Conservation (phyloP, 23 tunicate genomes). For the Trididemnum miniatum region DNA sequence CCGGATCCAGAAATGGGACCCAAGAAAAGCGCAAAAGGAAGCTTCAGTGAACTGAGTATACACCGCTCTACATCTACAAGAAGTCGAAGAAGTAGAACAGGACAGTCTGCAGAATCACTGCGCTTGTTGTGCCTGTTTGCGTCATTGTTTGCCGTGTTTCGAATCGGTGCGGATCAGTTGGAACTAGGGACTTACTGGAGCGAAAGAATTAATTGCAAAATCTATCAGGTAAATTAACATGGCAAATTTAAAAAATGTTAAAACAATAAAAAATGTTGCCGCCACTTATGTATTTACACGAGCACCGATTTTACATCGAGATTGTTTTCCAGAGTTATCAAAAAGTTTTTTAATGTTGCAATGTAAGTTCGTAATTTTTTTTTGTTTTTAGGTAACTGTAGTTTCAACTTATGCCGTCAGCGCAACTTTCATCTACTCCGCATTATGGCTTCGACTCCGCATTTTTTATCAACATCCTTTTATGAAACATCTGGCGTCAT, state of each 20-base stretch:
- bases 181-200: conserved; percentile 61
- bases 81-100: conserved; percentile 29
- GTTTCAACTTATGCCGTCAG: conserved; percentile 59
- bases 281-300: too few relatives aligned
- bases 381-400: conserved; percentile 51
- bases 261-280: too few relatives aligned
- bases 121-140: conserved; percentile 39
- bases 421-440: conserved; percentile 52
- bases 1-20: background rate
- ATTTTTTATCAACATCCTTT: conserved; percentile 70
- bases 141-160: conserved; percentile 33
- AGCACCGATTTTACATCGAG: too few relatives aligned
- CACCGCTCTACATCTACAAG: background rate
- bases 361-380: too few relatives aligned
- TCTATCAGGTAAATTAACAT: conserved; percentile 47
- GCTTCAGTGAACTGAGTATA: background rate
- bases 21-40: conserved; percentile 20
- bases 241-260: too few relatives aligned
- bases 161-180: conserved; percentile 42
- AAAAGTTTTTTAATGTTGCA: too few relatives aligned
- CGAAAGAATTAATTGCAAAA: conserved; percentile 42
- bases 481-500: conserved; percentile 68
- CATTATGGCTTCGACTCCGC: conserved; percentile 73
- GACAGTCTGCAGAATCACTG: conserved; percentile 44
- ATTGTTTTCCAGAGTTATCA: too few relatives aligned